Base-by-base conservation (phyloP, 1,140 invertebrate genomes). In the Philotrypesis tridentata region DNA sequence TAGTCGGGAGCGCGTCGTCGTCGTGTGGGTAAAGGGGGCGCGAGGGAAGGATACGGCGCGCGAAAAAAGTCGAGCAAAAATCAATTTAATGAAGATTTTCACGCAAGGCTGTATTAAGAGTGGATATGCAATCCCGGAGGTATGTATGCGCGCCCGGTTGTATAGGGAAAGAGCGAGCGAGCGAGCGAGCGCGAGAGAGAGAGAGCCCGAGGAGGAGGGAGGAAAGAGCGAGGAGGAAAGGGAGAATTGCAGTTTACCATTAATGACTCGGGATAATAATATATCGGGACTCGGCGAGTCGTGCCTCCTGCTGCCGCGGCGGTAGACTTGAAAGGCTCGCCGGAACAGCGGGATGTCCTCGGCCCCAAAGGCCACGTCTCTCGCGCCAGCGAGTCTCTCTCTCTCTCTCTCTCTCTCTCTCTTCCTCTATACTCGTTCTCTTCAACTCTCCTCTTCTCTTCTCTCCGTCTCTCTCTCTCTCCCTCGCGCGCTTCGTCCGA, bases 301-400 rank as follows among this genome's bases (percentile, higher is more conserved):
- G 86, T 88, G 87, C 89, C 89, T 89, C 89, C 90, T 85, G 89
- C 87, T 89, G 90, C 87, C 89, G 85, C 78, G 88, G 87, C 90
- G 90, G 90, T 82, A 86, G 84, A 91, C 89, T 88, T 91, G 89
- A 91, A 91, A 90, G 90, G 85, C 86, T 86, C 87, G 85, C 86
- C 82, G 85, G 86, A 90, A 89, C 90, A 90, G 89, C 89, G 88
- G 90, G 89, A 88, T 87, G 89, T 90, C 89, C 88, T 88, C 89
- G 84, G 86, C 82, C 82, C 79, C 83, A 83, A 87, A 70, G 33
- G 68, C 68, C 31, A 33, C 68, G 29, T 65, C 61, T 65, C 61
- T 65, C 61, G 23, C 61, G 23, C 61, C 17, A 55, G 48, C 48
- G 21, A 55, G 48, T 65, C 61, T 65, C 61, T 65, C 61, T 23